Base-by-base conservation (phyloP, 2,113 vertebrate species). In the Pipra filicauda region DNA sequence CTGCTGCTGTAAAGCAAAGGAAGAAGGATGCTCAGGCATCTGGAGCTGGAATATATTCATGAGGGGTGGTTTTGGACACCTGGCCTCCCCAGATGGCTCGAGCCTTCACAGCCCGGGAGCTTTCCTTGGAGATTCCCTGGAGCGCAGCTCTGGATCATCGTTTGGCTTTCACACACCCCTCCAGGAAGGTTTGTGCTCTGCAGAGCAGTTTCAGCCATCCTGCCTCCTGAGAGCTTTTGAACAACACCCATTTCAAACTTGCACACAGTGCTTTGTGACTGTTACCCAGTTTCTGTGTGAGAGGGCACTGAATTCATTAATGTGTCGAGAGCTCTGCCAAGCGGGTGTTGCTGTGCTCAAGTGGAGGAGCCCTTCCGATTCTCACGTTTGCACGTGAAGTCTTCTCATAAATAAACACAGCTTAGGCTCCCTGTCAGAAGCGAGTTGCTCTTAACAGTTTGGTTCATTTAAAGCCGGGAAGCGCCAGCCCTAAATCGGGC, bases 381-480 rank as follows among this genome's bases (percentile, higher is more conserved):
- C 44, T 67, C 35, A 9, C 43, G 4, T 26, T 65, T 44, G 46
- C 31, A 0, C 2, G 0, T 4, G 28, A 30, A 41, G 26, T 41
- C 69, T 71, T 8, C 37, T 37, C 13, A 14, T 5, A 9, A 83
- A 54, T 71, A 33, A 62, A 28, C 0, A 4, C 0, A 44, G 8
- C 41, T 86, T 1, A 27, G 66, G 8, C 52, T 62, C 66, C 66
- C 23, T 35, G 23, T 13, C 72, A 14, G 11, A 23, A 43, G 5
- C 4, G 5, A 15, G 19, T 46, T 5, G 0, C 27, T 57, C 51
- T 8, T 4, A 15, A 11, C 16, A 8, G 3, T 16, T 12, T 1
- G 3, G 15, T 55, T 39, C 5, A 1, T 19, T 31, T 10, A 4
- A 9, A 57, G 55, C 54, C 26, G 16, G 2, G 5, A 52, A 43